A percentile compares a stretch with the other conserved stretches of the same genome.
phyloP scores from a whole-genome alignment of 2,888 invertebrate genomes.

The Dioctria rufipes region DNA sequence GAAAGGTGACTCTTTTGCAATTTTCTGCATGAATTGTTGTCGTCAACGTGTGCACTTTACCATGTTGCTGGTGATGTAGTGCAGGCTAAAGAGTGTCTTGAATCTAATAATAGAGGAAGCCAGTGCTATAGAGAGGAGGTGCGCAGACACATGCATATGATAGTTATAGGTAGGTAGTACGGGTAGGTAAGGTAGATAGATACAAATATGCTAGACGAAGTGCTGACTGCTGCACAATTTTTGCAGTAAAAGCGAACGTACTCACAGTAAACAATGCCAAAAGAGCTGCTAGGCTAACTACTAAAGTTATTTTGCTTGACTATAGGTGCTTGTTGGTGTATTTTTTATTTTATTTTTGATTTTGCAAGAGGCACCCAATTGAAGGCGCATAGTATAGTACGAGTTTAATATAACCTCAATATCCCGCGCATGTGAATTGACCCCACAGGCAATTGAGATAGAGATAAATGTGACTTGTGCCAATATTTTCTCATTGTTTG shows the following conservation, averaged over 20 bases:
- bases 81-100: conserved; percentile 17
- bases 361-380: conserved; percentile 44
- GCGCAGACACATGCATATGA: no score
- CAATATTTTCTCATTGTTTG: conserved; percentile 49
- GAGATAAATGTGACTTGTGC: conserved; percentile 34
- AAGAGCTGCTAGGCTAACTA: neutral
- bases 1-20: conserved; percentile 32
- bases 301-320: no score
- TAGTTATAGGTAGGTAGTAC: no score
- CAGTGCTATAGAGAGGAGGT: neutral
- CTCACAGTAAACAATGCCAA: conserved; percentile 1
- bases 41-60: conserved; percentile 16
- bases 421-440: conserved; percentile 29
- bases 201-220: neutral
- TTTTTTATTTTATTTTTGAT: neutral
- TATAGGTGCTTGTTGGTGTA: neutral
- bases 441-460: neutral
- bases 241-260: conserved; percentile 26
- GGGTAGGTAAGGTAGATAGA: no score
- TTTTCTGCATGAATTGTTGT: conserved; percentile 29
- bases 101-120: conserved; percentile 20
- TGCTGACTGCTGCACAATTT: conserved; percentile 11
- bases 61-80: conserved; percentile 1
- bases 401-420: conserved; percentile 39
- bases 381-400: neutral